Evolutionary conservation across 1,140 invertebrate genomes (phyloP).

Genomic region (Heliothis subflexa): DNA sequence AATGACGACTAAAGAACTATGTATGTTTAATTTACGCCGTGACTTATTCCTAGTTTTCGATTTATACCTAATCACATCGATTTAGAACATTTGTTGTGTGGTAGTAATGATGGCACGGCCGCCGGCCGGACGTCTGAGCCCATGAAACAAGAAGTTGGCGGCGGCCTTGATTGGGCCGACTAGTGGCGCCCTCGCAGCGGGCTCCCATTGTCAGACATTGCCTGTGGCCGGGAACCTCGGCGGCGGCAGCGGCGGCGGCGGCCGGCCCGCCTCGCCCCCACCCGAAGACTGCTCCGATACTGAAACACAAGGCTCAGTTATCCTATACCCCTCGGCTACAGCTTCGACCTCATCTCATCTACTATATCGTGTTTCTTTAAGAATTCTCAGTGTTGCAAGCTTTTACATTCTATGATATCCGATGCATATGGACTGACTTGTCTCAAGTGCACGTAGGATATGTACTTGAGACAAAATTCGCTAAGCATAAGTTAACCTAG

Average conservation of each 20-base stretch:
- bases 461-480: too few species aligned
- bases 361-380: not conserved
- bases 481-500: too few species aligned
- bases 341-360: not conserved
- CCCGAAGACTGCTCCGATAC: constrained; percentile 85
- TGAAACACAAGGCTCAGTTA: constrained; percentile 53
- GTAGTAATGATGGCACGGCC: constrained; percentile 81
- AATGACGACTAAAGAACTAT: constrained; percentile 83
- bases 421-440: too few species aligned
- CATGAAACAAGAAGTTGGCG: constrained; percentile 86
- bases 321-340: not conserved
- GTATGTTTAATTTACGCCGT: constrained; percentile 77
- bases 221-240: constrained; percentile 89
- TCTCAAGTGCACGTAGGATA: too few species aligned
- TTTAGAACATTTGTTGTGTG: constrained; percentile 86
- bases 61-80: constrained; percentile 83
- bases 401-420: not conserved
- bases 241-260: constrained; percentile 89
- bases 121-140: constrained; percentile 80
- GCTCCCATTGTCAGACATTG: constrained; percentile 90
- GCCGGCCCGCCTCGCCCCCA: constrained; percentile 77
- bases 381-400: not conserved
- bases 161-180: constrained; percentile 87
- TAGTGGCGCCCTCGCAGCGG: constrained; percentile 81
- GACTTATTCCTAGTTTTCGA: constrained; percentile 80